These are phyloP conservation scores for Anarhynchus alexandrinus DNA, from an alignment of 2,113 vertebrate species.

Conservation along the genomic window DNA sequence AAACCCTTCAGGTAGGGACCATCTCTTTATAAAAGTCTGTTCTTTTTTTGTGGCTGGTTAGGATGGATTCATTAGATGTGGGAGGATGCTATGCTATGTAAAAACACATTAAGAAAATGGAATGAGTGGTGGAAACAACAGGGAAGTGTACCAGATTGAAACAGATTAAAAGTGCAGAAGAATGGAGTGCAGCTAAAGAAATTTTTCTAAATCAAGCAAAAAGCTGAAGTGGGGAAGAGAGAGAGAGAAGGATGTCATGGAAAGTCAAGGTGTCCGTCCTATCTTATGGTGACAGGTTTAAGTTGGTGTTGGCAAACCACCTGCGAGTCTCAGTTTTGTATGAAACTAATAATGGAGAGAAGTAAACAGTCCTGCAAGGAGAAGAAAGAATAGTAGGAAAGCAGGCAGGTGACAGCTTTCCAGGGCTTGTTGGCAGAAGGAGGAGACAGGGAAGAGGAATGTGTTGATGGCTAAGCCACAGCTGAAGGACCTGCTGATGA, in stretches of 20 bases:
- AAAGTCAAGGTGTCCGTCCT: background rate
- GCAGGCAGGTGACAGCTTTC: background rate
- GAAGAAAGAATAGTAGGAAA: background rate
- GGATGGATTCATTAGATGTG: background rate
- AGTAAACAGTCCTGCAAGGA: background rate
- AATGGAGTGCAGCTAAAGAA: background rate
- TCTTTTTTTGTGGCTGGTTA: background rate
- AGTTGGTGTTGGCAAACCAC: background rate
- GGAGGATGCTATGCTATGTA: background rate
- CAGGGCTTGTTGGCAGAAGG: background rate
- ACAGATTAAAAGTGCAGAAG: background rate
- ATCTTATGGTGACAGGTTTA: background rate
- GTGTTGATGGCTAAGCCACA: background rate
- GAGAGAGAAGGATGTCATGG: background rate
- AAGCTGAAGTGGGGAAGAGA: background rate
- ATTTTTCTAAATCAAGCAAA: background rate
- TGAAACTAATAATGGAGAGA: background rate
- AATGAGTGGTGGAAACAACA: background rate
- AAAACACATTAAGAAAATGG: background rate
- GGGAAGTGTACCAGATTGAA: background rate
- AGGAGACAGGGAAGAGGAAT: background rate
- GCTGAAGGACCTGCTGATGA: background rate
- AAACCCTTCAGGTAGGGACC: background rate
- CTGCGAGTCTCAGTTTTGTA: background rate
- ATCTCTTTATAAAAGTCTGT: background rate